These are phyloP conservation scores for Turdus rufiventris DNA, from an alignment of 2,113 vertebrate genomes.

Conservation along the genomic window DNA sequence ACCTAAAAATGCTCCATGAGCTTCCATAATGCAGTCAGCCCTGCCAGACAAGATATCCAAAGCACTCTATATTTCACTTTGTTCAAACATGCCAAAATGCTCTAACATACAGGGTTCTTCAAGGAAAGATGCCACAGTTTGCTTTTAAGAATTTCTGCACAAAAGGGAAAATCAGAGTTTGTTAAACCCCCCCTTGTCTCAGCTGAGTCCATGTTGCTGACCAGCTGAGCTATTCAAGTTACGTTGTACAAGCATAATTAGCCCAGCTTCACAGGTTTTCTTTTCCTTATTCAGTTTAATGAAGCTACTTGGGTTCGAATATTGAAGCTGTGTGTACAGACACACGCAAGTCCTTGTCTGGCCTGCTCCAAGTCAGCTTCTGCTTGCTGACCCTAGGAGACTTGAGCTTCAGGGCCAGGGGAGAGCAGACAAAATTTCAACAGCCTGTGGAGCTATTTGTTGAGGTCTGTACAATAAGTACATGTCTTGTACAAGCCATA, in stretches of 20 bases:
- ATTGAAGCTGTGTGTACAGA: background rate
- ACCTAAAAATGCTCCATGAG: background rate
- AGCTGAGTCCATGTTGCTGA: background rate
- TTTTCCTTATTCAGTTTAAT: background rate
- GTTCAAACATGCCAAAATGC: background rate
- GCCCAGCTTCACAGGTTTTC: background rate
- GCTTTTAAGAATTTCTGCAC: background rate
- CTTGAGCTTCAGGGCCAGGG: background rate
- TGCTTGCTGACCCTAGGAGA: background rate
- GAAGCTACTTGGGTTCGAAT: background rate
- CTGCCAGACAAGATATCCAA: background rate
- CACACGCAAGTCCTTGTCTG: rapidly evolving
- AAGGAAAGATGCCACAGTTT: background rate
- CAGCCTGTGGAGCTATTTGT: background rate
- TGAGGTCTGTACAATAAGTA: background rate
- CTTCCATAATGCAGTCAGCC: background rate
- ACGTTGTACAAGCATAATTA: background rate
- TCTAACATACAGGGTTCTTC: background rate
- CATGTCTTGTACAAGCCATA: background rate
- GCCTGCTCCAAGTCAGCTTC: background rate
- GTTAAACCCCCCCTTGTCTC: background rate
- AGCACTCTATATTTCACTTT: background rate
- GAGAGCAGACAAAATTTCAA: background rate
- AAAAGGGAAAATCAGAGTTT: background rate
- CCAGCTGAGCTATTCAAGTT: background rate